phyloP scores from a whole-genome alignment of 1,140 invertebrate species.

The Tetramorium alpestre region DNA sequence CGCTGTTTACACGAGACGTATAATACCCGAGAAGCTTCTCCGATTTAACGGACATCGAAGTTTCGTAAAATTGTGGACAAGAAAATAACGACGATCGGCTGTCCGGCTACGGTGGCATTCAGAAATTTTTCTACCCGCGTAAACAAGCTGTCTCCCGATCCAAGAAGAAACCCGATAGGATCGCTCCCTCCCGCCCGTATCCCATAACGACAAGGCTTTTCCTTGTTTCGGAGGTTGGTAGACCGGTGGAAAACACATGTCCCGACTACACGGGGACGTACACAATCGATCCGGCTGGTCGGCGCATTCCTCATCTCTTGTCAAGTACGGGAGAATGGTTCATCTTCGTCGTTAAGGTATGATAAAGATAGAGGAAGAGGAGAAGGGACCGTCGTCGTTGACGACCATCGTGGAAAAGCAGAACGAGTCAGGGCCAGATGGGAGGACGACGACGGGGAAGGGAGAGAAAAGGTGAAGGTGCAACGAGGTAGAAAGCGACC shows the following conservation, averaged over 20 bases:
- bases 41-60: slow-evolving; percentile 32
- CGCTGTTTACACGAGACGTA: neutral
- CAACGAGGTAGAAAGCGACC: slow-evolving; percentile 81
- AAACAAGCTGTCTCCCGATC: slow-evolving; percentile 37
- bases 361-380: neutral
- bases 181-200: slow-evolving; percentile 28
- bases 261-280: neutral
- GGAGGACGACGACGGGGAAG: slow-evolving; percentile 28
- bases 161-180: slow-evolving; percentile 67
- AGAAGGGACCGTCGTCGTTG: slow-evolving; percentile 7
- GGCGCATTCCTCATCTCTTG: slow-evolving; percentile 61
- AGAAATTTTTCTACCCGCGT: slow-evolving; percentile 65
- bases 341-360: neutral
- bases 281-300: neutral
- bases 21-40: neutral
- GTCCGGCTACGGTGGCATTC: slow-evolving; percentile 33
- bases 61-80: slow-evolving; percentile 60
- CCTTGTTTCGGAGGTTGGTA: slow-evolving; percentile 65
- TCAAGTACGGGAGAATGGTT: slow-evolving; percentile 55
- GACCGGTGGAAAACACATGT: slow-evolving; percentile 70
- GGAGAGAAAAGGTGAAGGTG: slow-evolving; percentile 80
- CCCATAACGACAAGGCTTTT: slow-evolving; percentile 64
- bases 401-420: slow-evolving; percentile 65
- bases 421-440: slow-evolving; percentile 33
- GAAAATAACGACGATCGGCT: slow-evolving; percentile 58